Conservation (phyloP, 2,888 invertebrate genomes). For the Oscheius sp. region DNA sequence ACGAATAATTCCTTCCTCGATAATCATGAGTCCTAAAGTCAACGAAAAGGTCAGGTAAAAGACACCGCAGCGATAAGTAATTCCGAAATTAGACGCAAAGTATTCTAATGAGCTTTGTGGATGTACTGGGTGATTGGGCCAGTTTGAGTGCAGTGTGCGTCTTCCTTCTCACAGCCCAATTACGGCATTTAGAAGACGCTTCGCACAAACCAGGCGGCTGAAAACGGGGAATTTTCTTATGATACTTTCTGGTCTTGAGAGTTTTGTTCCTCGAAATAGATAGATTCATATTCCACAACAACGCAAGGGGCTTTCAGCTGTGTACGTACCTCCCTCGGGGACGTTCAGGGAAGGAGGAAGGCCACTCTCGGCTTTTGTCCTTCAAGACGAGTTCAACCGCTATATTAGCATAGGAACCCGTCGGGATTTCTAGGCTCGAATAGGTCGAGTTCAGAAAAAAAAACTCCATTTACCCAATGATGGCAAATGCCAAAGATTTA, state of each 20-base stretch:
- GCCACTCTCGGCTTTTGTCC: constrained; percentile 18
- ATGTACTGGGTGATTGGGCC: constrained; percentile 31
- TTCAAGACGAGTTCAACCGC: constrained; percentile 12
- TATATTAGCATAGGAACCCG: constrained; percentile 27
- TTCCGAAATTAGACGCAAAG: constrained; percentile 15
- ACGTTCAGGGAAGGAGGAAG: constrained; percentile 26
- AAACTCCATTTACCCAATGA: neutral
- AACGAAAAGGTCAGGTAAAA: neutral
- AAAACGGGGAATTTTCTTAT: constrained; percentile 8
- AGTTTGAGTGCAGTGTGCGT: constrained; percentile 32
- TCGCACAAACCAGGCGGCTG: constrained; percentile 6
- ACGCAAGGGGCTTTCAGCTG: constrained; percentile 23
- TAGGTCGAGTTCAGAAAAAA: neutral
- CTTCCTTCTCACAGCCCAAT: constrained; percentile 36
- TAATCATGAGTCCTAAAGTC: constrained; percentile 63
- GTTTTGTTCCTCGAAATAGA: neutral
- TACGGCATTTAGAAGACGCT: constrained; percentile 33
- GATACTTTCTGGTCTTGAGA: neutral
- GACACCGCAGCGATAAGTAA: neutral
- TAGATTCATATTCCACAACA: constrained; percentile 9
- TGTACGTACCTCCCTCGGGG: constrained; percentile 25
- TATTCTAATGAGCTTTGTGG: constrained; percentile 34
- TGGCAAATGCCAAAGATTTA: no score
- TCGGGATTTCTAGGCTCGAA: constrained; percentile 26
- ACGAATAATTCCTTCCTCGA: constrained; percentile 66